A percentile compares a stretch with the other conserved stretches of the same genome.
These are phyloP conservation scores for Eucidaris tribuloides DNA, from an alignment of 35 echinoderm and acorn worm genomes.

Conservation along the genomic window DNA sequence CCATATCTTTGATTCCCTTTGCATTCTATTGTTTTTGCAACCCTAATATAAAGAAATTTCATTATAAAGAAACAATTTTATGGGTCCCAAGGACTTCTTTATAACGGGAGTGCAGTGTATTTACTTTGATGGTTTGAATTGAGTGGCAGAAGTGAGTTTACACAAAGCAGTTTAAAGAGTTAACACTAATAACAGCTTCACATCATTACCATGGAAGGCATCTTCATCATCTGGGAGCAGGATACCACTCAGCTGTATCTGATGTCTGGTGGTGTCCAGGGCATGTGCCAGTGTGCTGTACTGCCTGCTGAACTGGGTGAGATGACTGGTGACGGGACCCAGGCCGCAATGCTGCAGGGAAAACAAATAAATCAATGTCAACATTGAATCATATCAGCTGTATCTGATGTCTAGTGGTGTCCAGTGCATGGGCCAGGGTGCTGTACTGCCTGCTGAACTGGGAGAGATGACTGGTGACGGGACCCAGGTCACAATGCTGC, in stretches of 20 bases:
- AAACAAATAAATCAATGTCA: no score
- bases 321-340: conserved; percentile 65
- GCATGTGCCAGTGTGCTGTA: conserved; percentile 79
- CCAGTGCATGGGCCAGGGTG: conserved; percentile 76
- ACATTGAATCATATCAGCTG: no score
- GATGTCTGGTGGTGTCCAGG: conserved; percentile 93
- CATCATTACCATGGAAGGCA: neutral
- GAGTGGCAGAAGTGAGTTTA: no score
- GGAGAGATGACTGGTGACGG: conserved; percentile 57
- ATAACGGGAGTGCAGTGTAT: no score
- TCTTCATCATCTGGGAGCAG: neutral
- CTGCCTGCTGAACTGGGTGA: conserved; percentile 61
- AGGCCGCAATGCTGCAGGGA: conserved; percentile 60
- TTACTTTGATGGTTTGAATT: no score
- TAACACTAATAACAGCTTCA: no score
- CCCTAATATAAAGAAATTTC: no score
- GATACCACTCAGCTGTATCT: conserved; percentile 5
- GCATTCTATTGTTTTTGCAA: no score
- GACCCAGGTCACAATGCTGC: conserved; percentile 69
- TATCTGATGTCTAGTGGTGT: conserved; percentile 87
- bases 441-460: conserved; percentile 75
- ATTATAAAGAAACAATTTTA: no score
- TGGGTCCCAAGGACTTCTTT: no score
- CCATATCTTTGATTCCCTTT: no score
- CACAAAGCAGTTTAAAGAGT: no score